Evolutionary conservation across 2,113 vertebrate species (phyloP), one percentile per base, ranked within the genome.

Genomic region (Gulo gulo): DNA sequence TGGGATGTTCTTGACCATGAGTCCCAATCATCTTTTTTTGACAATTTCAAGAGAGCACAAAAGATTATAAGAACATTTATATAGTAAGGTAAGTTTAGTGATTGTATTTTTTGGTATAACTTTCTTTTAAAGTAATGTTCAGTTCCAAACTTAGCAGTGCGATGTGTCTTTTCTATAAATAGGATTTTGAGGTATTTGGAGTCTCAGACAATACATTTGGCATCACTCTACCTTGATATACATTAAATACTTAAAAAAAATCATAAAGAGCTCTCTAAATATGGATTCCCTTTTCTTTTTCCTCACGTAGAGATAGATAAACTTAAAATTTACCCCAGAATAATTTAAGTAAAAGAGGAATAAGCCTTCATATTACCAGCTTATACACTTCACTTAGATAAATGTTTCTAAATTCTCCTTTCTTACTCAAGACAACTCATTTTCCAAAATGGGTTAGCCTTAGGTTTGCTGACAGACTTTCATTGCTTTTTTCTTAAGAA

Each of bases 161-260:
- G 36, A 11, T 85, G 55, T 47, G 9, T 29, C 47, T 94, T 18
- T 59, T 93, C 76, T 69, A 18, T 93, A 94, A 94, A 84, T 69
- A 67, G 29, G 63, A 93, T 94, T 96, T 69, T 45, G 61, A 97
- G 47, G 39, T 83, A 79, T 80, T 96, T 90, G 47, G 36, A 90
- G 36, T 50, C 39, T 93, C 59, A 83, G 13, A 80, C 34, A 95
- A 36, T 10, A 81, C 15, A 79, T 78, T 57, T 80, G 45, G 34
- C 13, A 76, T 45, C 18, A 55, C 79, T 88, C 26, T 79, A 52
- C 47, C 16, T 81, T 13, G 21, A 20, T 21, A 80, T 15, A 69
- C 7, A 57, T 61, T 74, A 67, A 73, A 12, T 78, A 26, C 14
- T 65, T 87, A 83, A 31, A 3, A 76, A 69, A 94, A 97, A 73